Base-by-base conservation (phyloP, 2,888 invertebrate species). In the Nemotelus nigrinus region DNA sequence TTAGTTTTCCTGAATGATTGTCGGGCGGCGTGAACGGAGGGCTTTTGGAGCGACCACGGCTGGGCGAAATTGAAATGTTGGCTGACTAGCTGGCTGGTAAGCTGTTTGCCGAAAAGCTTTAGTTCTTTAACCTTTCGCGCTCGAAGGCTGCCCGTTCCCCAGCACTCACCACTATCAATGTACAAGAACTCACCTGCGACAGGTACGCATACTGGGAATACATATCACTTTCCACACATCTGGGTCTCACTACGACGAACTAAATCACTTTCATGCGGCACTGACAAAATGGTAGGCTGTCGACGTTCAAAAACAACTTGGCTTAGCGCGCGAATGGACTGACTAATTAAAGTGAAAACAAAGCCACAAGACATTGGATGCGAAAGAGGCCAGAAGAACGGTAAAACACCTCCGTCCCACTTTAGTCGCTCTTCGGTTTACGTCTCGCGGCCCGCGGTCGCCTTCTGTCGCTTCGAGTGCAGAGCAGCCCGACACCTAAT, bases 41-140 rank as follows among this genome's bases (percentile, higher is more conserved):
- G 65, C n/a, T 65, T 50, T 43, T 43, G 45, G 65, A 47, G 47
- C 2, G 25, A 7, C 4, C 3, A 65, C 65, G 65, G 6, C n/a
- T 8, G 45, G 25, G 45, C 7, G 43, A 50, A 50, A 5, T 8
- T 7, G 10, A 48, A 64, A 5, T 48, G 50, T 1, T 48, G 47
- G 67, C 25, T 57, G 25, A 57, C 57, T 57, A 25, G 57, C 2
- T 25, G 25, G 41, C 55, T 3, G 41, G 8, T 70, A 6, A 3
- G 55, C 65, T 55, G 55, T 8, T 58, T 58, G 58, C 63, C 41
- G 6, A 55, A 74, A 74, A 74, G 74, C 74, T 74, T 44, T 63
- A 60, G 74, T 74, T 74, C 74, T 63, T 74, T 74, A 74, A 74
- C 74, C 74, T 74, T 74, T 74, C 48, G 39, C 48, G 41, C 47